phyloP scores from a whole-genome alignment of 2,113 vertebrate species.

The Indicator maculatus region DNA sequence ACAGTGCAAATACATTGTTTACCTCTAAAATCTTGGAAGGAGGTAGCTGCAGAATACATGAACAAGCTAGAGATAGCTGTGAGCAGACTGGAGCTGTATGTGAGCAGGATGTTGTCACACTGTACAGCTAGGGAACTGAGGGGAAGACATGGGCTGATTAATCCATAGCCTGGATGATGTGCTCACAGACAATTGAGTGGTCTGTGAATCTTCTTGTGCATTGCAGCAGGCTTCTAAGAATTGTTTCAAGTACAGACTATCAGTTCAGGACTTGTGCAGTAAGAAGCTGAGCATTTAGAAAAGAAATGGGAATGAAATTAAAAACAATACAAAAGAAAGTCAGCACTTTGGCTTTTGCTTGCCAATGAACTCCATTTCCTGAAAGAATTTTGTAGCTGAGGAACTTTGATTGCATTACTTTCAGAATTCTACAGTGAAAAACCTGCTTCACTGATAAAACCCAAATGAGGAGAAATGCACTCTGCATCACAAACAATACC shows the following conservation, averaged over 20 bases:
- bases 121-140: neutral
- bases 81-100: neutral
- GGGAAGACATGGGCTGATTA: neutral
- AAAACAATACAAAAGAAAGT: neutral
- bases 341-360: neutral
- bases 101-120: neutral
- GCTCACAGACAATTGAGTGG: neutral
- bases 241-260: neutral
- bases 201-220: neutral
- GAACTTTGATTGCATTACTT: neutral
- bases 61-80: neutral
- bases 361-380: neutral
- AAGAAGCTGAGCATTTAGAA: neutral
- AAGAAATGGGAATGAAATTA: neutral
- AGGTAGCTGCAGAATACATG: neutral
- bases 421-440: neutral
- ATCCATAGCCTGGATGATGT: neutral
- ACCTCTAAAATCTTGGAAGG: neutral
- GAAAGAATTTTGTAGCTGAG: neutral
- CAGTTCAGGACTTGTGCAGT: rapidly evolving
- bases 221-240: neutral
- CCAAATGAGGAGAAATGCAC: neutral
- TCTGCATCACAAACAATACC: neutral
- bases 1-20: neutral
- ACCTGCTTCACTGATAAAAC: neutral